Evolutionary conservation across 2,888 invertebrate genomes (phyloP).

Genomic region (Pyrrhia umbra): DNA sequence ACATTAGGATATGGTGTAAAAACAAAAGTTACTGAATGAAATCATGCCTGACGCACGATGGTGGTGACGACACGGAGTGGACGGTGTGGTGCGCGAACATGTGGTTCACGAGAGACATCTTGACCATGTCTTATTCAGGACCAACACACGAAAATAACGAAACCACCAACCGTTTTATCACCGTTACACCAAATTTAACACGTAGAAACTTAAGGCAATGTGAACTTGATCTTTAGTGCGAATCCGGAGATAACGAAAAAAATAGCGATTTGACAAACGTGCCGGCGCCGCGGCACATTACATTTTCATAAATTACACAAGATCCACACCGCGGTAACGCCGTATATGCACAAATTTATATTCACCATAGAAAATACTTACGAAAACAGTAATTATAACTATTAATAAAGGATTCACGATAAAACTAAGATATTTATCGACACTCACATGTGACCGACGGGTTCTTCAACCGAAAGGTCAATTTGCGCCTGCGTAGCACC

Average conservation of each 20-base stretch:
- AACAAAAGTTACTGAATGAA: conserved; percentile 59
- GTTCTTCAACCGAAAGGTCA: conserved; percentile 96
- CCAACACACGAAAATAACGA: conserved; percentile 71
- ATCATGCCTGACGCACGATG: conserved; percentile 70
- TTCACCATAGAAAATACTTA: conserved; percentile 88
- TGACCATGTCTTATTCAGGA: conserved; percentile 76
- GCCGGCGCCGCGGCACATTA: conserved; percentile 85
- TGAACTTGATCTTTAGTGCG: conserved; percentile 75
- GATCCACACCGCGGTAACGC: conserved; percentile 79
- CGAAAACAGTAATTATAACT: conserved; percentile 84
- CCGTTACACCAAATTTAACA: conserved; percentile 70
- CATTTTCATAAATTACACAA: conserved; percentile 83
- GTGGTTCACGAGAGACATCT: conserved; percentile 86
- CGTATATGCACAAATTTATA: conserved; percentile 81
- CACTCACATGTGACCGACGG: conserved; percentile 98
- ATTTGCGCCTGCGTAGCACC: conserved; percentile 93
- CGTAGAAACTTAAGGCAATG: conserved; percentile 61
- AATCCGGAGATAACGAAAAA: conserved; percentile 76
- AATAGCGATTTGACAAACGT: conserved; percentile 87
- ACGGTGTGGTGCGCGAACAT: conserved; percentile 83
- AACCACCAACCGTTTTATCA: conserved; percentile 71
- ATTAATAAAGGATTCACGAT: conserved; percentile 85
- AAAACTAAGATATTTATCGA: conserved; percentile 90
- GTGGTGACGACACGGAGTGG: conserved; percentile 68
- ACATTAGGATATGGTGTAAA: conserved; percentile 35